Conservation (phyloP, 1,140 invertebrate genomes). For the Pomacea maculata region DNA sequence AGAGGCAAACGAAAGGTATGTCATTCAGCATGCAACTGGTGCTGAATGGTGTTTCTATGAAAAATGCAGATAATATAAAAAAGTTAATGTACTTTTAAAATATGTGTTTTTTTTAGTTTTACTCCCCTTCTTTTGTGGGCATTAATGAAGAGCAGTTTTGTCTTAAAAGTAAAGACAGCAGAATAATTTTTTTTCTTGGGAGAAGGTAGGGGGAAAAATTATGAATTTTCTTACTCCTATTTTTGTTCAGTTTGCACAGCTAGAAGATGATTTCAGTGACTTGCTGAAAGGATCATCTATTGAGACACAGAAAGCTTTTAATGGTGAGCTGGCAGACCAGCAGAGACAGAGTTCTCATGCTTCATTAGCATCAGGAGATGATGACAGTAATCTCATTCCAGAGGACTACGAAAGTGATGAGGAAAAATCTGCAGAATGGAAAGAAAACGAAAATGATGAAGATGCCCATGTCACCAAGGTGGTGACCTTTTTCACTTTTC, state of each 20-base stretch:
- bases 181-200: too few species aligned
- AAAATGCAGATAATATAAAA: too few species aligned
- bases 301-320: slow-evolving; percentile 58
- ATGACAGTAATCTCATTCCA: slow-evolving; percentile 65
- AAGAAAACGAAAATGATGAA: slow-evolving; percentile 61
- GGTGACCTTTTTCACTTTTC: slow-evolving; percentile 18
- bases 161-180: too few species aligned
- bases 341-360: not conserved
- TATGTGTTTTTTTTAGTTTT: not conserved
- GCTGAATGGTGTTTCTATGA: not conserved
- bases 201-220: not conserved
- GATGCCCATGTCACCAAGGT: slow-evolving; percentile 64
- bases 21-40: not conserved
- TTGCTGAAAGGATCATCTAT: slow-evolving; percentile 56
- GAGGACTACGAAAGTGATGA: slow-evolving; percentile 70
- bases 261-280: slow-evolving; percentile 61
- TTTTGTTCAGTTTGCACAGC: slow-evolving; percentile 41
- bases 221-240: not conserved
- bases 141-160: too few species aligned
- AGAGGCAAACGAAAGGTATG: slow-evolving; percentile 35
- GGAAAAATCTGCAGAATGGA: slow-evolving; percentile 44
- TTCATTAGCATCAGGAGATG: slow-evolving; percentile 41
- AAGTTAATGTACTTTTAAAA: too few species aligned
- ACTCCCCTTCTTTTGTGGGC: not conserved
- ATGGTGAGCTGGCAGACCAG: slow-evolving; percentile 43